These are phyloP conservation scores for Ormia ochracea DNA, from an alignment of 2,888 invertebrate genomes.

Conservation along the genomic window DNA sequence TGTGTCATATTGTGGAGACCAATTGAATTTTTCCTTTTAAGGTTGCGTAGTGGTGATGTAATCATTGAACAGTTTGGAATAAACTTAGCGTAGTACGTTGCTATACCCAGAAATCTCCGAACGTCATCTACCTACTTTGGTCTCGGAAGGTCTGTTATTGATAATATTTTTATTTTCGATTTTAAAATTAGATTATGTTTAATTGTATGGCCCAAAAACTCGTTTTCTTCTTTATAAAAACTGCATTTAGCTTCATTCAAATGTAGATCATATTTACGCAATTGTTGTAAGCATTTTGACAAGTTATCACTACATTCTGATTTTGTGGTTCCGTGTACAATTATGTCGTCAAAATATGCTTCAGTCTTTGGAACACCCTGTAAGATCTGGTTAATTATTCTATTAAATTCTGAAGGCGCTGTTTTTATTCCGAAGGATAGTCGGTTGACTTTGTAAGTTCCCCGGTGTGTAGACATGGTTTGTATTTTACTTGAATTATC, in stretches of 20 bases:
- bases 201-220: constrained; percentile 42
- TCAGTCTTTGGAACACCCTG: too few species aligned
- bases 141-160: constrained; percentile 11
- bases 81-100: neutral
- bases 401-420: too few species aligned
- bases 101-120: neutral
- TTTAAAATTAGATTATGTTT: constrained; percentile 36
- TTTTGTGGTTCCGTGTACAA: constrained; percentile 41
- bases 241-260: constrained; percentile 46
- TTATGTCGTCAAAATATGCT: constrained; percentile 54
- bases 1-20: constrained; percentile 38
- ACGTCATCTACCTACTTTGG: constrained; percentile 48
- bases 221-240: constrained; percentile 50
- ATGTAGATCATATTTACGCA: constrained; percentile 49
- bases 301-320: constrained; percentile 22
- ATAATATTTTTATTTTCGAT: neutral
- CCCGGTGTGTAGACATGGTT: neutral
- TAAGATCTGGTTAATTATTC: too few species aligned
- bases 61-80: neutral
- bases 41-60: constrained; percentile 20
- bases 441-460: neutral
- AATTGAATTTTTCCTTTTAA: constrained; percentile 47
- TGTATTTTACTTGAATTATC: constrained; percentile 24
- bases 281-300: constrained; percentile 15
- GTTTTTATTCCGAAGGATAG: neutral